Evolutionary conservation across 2,113 vertebrate genomes (phyloP), one percentile per base, ranked within the genome.

Genomic region (Pterocles burchelli): DNA sequence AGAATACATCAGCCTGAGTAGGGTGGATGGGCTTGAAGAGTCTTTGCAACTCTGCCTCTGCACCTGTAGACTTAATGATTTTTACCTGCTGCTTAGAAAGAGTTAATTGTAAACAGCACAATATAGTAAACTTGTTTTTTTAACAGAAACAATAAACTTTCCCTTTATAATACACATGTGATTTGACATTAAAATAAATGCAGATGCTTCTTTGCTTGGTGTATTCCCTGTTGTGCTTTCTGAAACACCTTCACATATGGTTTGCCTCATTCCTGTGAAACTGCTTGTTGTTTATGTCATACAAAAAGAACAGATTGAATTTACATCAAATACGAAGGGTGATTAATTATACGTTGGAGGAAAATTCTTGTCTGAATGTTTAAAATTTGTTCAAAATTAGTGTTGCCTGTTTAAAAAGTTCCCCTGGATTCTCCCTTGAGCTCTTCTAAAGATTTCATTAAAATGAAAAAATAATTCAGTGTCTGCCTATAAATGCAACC

Each of bases 231-330:
- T 98, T 97, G 98, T 97, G 98, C 96, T 97, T 98, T 97, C 97
- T 96, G 84, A 98, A 98, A 98, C 98, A 98, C 98, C 98, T 98
- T 97, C 98, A 97, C 98, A 98, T 98, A 98, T 98, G 98, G 98
- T 97, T 98, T 97, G 84, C 95, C 97, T 98, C 97, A 90, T 98
- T 98, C 95, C 93, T 97, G 94, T 97, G 97, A 97, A 98, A 97
- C 95, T 97, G 96, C 97, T 97, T 97, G 97, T 98, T 98, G 97
- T 98, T 98, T 97, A 97, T 98, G 97, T 98, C 97, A 97, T 93
- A 97, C 97, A 97, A 97, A 97, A 72, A 96, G 97, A 98, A 95
- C 96, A 98, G 98, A 98, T 96, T 98, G 98, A 97, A 98, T 98
- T 98, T 98, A 97, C 97, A 97, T 96, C 18, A 62, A 96, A 96